Evolutionary conservation across 2,797 vertebrate species (phyloP), one percentile per base, ranked within the genome.

Genomic region (Scarus forsteni): DNA sequence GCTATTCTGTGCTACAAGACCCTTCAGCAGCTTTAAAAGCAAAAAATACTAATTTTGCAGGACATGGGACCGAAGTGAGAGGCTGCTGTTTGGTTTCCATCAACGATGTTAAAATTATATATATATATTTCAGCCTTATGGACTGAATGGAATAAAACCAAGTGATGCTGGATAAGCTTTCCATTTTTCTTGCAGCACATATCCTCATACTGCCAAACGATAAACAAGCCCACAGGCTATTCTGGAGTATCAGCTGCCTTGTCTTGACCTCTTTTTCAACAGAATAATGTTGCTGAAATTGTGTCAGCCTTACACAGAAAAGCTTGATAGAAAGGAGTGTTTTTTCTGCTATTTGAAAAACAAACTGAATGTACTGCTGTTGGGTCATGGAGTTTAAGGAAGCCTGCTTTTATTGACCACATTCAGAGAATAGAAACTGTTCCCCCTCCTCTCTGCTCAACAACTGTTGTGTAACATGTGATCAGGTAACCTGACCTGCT

Each of bases 381-480:
- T 11, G 3, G 44, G 40, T 46, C 27, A 18, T 36, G 50, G 18
- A 16, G 60, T 58, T 58, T 13, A 57, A 11, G 35, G 44, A 14
- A 27, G 40, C 19, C 11, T 35, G 50, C 56, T 55, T 66, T 39
- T 61, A 54, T 66, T 57, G 35, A 39, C 19, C 14, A 10, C 45
- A 39, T 18, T 42, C 40, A 36, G 36, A 69, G n/a, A 59, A n/a
- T 34, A 53, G 44, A 44, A 45, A 19, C 60, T n/a, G 55, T 38
- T 27, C 4, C 27, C 27, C 27, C 48, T 44, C 19, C 18, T 34
- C 35, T 63, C 35, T 42, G 49, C 52, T 45, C 39, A 36, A 34
- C 40, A 56, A 49, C 34, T 51, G 19, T 39, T 10, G 2, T 34
- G 38, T 36, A 45, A n/a, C 43, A 52, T 43, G 44, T 51, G 16